Percentiles rank a stretch among this genome's conserved stretches.
These are phyloP conservation scores for Rhodeus uyekii DNA, from an alignment of 2,797 vertebrate genomes.

Conservation along the genomic window DNA sequence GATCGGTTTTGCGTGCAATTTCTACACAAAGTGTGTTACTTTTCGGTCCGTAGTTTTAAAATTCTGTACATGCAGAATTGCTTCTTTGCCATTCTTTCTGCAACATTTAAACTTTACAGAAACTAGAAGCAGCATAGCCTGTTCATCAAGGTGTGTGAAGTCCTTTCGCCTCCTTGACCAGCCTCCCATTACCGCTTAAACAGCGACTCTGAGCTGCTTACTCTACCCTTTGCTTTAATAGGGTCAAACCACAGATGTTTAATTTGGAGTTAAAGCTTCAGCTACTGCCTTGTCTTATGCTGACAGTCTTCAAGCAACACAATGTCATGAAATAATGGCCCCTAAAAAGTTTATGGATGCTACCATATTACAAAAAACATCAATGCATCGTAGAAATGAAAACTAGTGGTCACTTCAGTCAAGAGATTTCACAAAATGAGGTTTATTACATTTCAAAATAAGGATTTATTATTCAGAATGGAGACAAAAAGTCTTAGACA, in stretches of 20 bases:
- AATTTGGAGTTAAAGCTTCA: constrained; percentile 1
- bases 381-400: not conserved
- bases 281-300: not conserved
- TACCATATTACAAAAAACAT: not conserved
- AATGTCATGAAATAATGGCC: not conserved
- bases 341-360: not conserved
- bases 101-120: constrained; percentile 3
- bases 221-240: constrained; percentile 44
- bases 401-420: not conserved
- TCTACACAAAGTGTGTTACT: not conserved
- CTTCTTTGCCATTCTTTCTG: not conserved
- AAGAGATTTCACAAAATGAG: too few relatives aligned
- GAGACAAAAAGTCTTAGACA: not conserved
- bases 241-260: constrained; percentile 55
- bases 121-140: constrained; percentile 36
- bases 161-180: constrained; percentile 33
- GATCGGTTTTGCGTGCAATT: not conserved
- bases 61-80: not conserved
- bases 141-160: constrained; percentile 50
- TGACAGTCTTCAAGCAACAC: not conserved
- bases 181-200: constrained; percentile 28
- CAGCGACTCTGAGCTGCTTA: constrained; percentile 11
- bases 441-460: too few relatives aligned
- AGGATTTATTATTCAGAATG: not conserved
- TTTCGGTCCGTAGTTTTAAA: not conserved